These are phyloP conservation scores for Pelodytes ibericus DNA, from an alignment of 2,797 vertebrate species.

Conservation along the genomic window DNA sequence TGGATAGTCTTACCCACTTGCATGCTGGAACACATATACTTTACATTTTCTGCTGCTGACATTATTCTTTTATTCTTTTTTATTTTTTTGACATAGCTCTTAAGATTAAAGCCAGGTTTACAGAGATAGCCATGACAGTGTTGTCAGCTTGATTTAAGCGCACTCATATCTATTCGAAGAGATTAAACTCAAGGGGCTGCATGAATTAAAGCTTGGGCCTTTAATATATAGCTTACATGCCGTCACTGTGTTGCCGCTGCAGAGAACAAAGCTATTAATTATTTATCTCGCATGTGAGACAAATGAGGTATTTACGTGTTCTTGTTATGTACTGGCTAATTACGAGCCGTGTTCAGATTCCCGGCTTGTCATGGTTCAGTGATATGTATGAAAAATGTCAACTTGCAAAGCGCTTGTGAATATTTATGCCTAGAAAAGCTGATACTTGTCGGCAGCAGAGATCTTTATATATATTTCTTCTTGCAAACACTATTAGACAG, in stretches of 20 bases:
- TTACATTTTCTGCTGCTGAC: not conserved
- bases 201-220: slow-evolving; percentile 40
- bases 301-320: slow-evolving; percentile 46
- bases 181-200: slow-evolving; percentile 15
- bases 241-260: slow-evolving; percentile 29
- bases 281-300: slow-evolving; percentile 35
- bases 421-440: slow-evolving; percentile 36
- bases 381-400: slow-evolving; percentile 34
- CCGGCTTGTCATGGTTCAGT: slow-evolving; percentile 45
- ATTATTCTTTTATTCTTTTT: not conserved
- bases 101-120: slow-evolving; percentile 21
- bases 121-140: slow-evolving; percentile 14
- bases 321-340: slow-evolving; percentile 40
- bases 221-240: slow-evolving; percentile 25
- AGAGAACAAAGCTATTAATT: slow-evolving; percentile 35
- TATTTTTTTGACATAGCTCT: slow-evolving; percentile 11
- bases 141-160: slow-evolving; percentile 43
- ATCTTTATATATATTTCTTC: not conserved
- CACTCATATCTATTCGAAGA: slow-evolving; percentile 35
- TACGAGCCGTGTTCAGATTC: slow-evolving; percentile 27
- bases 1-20: too few relatives aligned
- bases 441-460: not conserved
- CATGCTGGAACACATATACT: not conserved
- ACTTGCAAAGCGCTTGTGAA: slow-evolving; percentile 21
- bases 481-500: too few relatives aligned